These are phyloP conservation scores for Tholera decimalis DNA, from an alignment of 2,888 invertebrate genomes.

Conservation along the genomic window DNA sequence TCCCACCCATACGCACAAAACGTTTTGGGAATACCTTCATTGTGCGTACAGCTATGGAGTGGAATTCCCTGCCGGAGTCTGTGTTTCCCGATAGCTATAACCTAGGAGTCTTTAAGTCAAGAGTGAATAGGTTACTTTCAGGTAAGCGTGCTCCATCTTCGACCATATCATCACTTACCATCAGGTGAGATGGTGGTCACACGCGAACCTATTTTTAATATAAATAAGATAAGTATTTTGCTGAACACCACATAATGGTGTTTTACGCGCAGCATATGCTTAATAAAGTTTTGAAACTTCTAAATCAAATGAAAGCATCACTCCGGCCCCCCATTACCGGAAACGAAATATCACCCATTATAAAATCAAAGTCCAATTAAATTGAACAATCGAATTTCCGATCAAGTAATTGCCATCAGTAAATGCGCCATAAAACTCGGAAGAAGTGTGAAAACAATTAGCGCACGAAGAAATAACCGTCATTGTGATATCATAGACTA, in stretches of 20 bases:
- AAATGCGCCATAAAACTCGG: slow-evolving; percentile 6
- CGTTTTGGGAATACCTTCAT: too few relatives aligned
- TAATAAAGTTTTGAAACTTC: neutral
- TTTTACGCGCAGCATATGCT: neutral
- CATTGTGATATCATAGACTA: slow-evolving; percentile 17
- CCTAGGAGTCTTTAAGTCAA: too few relatives aligned
- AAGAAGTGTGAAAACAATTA: slow-evolving; percentile 39
- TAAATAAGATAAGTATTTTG: too few relatives aligned
- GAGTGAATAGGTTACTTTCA: too few relatives aligned
- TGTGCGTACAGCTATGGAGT: too few relatives aligned
- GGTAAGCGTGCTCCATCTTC: too few relatives aligned
- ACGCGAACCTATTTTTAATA: too few relatives aligned
- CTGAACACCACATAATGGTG: neutral
- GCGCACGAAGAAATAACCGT: slow-evolving; percentile 12
- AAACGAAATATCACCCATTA: neutral
- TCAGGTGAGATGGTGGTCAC: too few relatives aligned
- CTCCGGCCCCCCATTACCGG: neutral
- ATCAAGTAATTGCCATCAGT: slow-evolving; percentile 18
- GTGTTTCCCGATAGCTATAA: too few relatives aligned
- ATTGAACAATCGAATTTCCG: slow-evolving; percentile 8
- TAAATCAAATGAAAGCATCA: neutral
- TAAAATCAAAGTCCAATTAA: neutral
- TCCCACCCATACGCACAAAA: too few relatives aligned
- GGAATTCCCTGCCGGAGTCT: too few relatives aligned
- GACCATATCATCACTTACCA: too few relatives aligned